Base-by-base conservation (phyloP, 2,797 vertebrate species). In the Eremophila alpestris region DNA sequence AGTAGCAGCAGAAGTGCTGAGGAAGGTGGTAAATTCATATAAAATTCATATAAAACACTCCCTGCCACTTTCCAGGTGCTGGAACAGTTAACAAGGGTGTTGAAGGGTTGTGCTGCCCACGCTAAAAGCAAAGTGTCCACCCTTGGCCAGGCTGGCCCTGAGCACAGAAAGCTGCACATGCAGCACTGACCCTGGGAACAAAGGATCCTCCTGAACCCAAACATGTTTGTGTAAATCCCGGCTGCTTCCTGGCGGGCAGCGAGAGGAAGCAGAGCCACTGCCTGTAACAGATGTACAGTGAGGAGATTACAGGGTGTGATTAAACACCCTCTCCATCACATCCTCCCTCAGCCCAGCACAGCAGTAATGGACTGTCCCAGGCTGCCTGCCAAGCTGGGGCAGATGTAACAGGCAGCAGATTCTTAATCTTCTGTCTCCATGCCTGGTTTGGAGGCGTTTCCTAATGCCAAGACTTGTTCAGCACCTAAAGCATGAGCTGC, bases 291-390 rank as follows among this genome's bases (percentile, higher is more conserved):
- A 94, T 97, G 96, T 87, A 89, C 85, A 73, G 95, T 56, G 95
- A 89, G 93, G 95, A 94, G 93, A 94, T 96, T 94, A 90, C 91
- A 78, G 91, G 4, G 60, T 34, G 87, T 1, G 67, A 94, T 94
- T 90, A 92, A 94, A 90, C 88, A 96, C 94, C 87, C 90, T 93
- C 94, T 96, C 96, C 95, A 96, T 96, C 95, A 97, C 91, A 94
- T 96, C 94, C 94, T 94, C 87, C 91, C 82, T 92, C 38, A 3
- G 83, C 58, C 74, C 19, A 0, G 29, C 3, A 0, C 34, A 3
- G 4, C 89, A 21, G 49, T 76, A 59, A 93, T 94, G 95, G 91
- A 30, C 89, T 90, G 94, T 81, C 93, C 94, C 80, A 88, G 95
- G 85, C 95, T 87, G 75, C 83, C 83, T 94, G 95, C 92, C 95